Base-by-base conservation (phyloP, 2,797 vertebrate species). In the Masticophis lateralis region DNA sequence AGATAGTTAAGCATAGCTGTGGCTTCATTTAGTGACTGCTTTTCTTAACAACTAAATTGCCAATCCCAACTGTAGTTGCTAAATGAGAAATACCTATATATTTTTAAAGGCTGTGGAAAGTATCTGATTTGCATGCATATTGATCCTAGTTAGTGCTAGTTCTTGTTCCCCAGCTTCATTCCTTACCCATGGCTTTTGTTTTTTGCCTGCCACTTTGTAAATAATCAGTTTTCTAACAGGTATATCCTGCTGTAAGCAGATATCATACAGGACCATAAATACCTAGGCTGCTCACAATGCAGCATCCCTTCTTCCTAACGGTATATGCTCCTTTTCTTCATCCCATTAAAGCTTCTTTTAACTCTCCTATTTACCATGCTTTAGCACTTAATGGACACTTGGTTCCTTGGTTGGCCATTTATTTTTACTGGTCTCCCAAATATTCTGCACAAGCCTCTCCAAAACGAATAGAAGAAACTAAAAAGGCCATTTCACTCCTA, bases 101-200 rank as follows among this genome's bases (percentile, higher is more conserved):
- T 43, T 22, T 37, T 79, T 79, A 22, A 79, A 43, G 37, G 74
- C 18, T 43, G 37, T 79, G 74, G 20, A 43, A 83, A 83, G 37
- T 43, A 83, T 25, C 37, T 47, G 20, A 43, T 47, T 47, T 83
- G 20, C 43, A 1, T 83, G 37, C 9, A 47, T 43, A 47, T 43
- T 43, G 74, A 83, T 47, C 20, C 74, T 83, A 22, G 20, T 83
- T 22, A 5, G 9, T 83, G 20, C 74, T 47, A 43, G 69, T 83
- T 83, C 37, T 43, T 83, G 74, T 43, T 43, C 37, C 47, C 37
- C 20, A 83, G 74, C 9, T 43, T 22, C 74, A 83, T 83, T 83
- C 74, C 69, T 37, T 8, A 74, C 92, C 92, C 60, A 93, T 94
- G 63, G 83, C 79, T 94, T 88, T 86, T 88, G 9, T 28, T n/a